Conservation (phyloP, 2,113 vertebrate genomes). For the Setophaga coronata region DNA sequence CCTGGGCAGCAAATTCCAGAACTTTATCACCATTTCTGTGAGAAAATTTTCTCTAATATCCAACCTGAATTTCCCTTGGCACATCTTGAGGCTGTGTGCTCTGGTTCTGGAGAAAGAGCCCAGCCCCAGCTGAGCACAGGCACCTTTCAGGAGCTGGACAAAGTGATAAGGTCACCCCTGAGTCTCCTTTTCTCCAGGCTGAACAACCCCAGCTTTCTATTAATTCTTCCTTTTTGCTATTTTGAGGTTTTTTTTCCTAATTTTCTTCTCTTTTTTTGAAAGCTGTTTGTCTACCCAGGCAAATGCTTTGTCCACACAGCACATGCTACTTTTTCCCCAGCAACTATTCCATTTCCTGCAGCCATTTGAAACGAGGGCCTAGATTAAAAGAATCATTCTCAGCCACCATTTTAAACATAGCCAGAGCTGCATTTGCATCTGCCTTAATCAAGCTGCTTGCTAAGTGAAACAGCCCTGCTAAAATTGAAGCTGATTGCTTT, state of each 20-base stretch:
- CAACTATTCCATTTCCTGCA: not conserved
- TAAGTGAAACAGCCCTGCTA: not conserved
- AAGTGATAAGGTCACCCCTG: not conserved
- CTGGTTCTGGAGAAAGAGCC: too few species aligned
- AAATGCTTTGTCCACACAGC: not conserved
- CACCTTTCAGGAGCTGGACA: not conserved
- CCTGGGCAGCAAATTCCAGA: not conserved
- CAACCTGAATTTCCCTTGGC: not conserved
- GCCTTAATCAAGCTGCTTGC: not conserved
- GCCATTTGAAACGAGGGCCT: not conserved
- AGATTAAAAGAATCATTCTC: not conserved
- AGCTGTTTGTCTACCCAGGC: not conserved
- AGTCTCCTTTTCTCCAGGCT: not conserved
- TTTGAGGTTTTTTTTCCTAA: rapidly evolving
- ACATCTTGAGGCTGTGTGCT: not conserved
- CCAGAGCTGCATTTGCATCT: not conserved
- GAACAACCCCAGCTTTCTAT: not conserved
- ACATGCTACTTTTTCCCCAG: not conserved
- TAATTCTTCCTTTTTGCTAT: not conserved
- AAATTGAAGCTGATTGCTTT: not conserved
- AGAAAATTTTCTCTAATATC: not conserved
- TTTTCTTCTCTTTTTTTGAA: not conserved
- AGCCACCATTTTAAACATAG: not conserved
- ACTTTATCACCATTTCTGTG: not conserved
- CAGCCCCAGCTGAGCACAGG: not conserved